phyloP scores from a whole-genome alignment of 2,113 vertebrate genomes.

The Phalacrocorax aristotelis region DNA sequence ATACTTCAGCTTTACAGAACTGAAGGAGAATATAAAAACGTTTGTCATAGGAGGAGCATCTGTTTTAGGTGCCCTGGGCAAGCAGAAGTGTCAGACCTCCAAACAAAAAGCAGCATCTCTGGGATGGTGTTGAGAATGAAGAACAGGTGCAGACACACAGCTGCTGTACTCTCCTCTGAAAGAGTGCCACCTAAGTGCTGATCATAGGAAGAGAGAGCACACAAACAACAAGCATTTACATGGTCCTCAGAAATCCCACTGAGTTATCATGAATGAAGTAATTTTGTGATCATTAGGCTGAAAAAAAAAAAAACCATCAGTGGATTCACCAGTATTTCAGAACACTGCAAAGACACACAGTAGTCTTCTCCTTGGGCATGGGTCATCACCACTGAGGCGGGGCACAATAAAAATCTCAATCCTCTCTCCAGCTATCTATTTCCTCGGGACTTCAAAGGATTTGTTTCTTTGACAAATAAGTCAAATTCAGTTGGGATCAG shows the following conservation, averaged over 20 bases:
- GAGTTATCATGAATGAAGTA: background rate
- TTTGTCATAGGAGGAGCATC: background rate
- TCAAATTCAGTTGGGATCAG: background rate
- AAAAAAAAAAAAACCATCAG: background rate
- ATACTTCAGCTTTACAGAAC: background rate
- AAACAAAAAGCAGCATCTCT: background rate
- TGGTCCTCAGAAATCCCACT: background rate
- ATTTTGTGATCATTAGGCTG: background rate
- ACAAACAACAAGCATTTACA: background rate
- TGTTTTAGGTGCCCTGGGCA: background rate
- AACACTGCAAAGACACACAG: background rate
- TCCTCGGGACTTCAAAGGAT: background rate
- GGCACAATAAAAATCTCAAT: background rate
- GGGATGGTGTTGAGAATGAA: background rate
- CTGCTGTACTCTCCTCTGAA: background rate
- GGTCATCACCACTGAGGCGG: background rate
- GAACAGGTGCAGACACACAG: background rate
- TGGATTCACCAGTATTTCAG: background rate
- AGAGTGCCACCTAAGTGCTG: background rate
- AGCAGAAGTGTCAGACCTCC: background rate
- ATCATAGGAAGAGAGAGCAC: background rate
- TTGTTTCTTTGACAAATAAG: background rate
- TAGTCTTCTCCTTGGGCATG: background rate
- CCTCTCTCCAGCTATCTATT: background rate
- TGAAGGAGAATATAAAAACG: background rate